Base-by-base conservation (phyloP, 2,113 vertebrate species). In the Centropus unirufus region DNA sequence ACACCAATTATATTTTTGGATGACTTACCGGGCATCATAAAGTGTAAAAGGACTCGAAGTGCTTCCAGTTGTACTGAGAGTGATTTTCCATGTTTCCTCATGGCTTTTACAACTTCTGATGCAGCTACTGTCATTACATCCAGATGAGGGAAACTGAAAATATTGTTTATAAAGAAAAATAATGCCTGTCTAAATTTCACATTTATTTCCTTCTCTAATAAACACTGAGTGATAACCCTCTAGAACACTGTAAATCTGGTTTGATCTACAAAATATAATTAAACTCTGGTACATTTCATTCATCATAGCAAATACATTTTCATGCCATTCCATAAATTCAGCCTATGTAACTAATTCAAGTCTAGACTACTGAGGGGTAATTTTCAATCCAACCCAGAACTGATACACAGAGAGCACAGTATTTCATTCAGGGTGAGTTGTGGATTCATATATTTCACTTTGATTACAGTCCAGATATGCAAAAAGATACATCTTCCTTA, bases 21-120 rank as follows among this genome's bases (percentile, higher is more conserved):
- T 49, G 54, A 91, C 95, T 95, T 96, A 99, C 99, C 98, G 40
- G 99, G 98, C 66, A 95, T 97, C 89, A 99, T 97, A 83, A 99
- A 98, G 79, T 98, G 98, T 93, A 99, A 97, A 86, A 99, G 97
- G 79, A 98, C 98, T 93, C 97, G 94, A 92, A 99, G 96, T 7
- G 98, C 99, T 96, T 99, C 99, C 95, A 99, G 97, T 94, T 99
- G 99, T 39, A 99, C 98, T 36, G 98, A 95, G 5, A 95, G 95
- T 20, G 98, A 95, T 20, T 98, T 98, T 94, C 98, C 98, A 44
- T 99, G 99, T 54, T 93, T 96, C 94, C 94, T 99, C 98, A 99
- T 99, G 83, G 96, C 91, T 62, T 93, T 97, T 72, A 99, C 93
- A 94, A 99, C 98, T 96, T 98, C 98, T 70, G 97, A 98, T 96